Evolutionary conservation across 2,888 invertebrate species (phyloP), one percentile per base, ranked within the genome.

Genomic region (Sphaerophoria taeniata): DNA sequence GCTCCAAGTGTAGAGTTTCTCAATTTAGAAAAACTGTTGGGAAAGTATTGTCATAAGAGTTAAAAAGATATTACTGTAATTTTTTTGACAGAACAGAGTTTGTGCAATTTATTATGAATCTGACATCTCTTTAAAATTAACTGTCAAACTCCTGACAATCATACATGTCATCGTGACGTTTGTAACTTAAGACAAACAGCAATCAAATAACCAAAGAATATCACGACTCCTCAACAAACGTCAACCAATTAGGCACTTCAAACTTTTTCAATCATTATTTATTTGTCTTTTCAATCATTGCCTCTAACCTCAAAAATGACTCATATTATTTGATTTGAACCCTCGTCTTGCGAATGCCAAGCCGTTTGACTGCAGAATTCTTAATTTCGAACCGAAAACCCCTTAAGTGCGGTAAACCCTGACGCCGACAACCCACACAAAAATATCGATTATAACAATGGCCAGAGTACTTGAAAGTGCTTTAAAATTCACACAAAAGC

Each of bases 401-500:
- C 51, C 65, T 39, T 70, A 51, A 69, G 47, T 72, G 49, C n/a
- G 60, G 72, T 53, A 71, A 53, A 14, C 65, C 60, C 60, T 49
- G 39, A 34, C 76, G 74, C n/a, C n/a, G 24, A 24, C 24, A 24
- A 24, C 24, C 24, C 24, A 24, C 24, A 53, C 60, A 80, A 63
- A 76, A 63, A 85, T 85, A 76, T 63, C 67, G 76, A 83, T 78
- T 63, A 36, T 12, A 80, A 85, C 69, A 85, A 80, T 76, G 43
- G 70, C 34, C 36, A 56, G 24, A 80, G 72, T 49, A 49, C 75
- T 75, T 61, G 5, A 79, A 72, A 84, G 72, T 85, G 45, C 76
- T 79, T 69, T 49, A 56, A 75, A 76, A 72, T 75, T 24, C 67
- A 61, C 47, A 75, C 75, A 84, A 75, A 39, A 53, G 60, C 74